phyloP scores from a whole-genome alignment of 2,888 invertebrate species.

The Xiphydria camelus region DNA sequence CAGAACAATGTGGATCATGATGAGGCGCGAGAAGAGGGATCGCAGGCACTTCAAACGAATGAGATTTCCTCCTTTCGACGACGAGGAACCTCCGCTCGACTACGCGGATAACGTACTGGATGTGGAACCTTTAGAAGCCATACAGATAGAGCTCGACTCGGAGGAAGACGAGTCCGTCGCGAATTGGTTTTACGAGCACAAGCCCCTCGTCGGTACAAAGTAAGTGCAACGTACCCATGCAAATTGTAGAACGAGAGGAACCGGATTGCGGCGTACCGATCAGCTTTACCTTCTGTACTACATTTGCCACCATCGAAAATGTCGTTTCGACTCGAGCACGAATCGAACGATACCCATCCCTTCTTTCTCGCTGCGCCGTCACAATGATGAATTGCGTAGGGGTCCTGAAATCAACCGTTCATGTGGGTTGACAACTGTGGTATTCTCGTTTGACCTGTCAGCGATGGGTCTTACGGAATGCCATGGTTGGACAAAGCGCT shows the following conservation, averaged over 20 bases:
- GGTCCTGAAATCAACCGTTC: constrained; percentile 56
- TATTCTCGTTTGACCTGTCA: constrained; percentile 37
- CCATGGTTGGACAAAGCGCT: constrained; percentile 48
- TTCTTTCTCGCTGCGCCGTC: too few relatives aligned
- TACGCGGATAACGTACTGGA: constrained; percentile 99
- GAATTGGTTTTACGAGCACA: constrained; percentile 99
- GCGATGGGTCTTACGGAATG: constrained; percentile 37
- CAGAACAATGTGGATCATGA: constrained; percentile 99
- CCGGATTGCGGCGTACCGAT: too few relatives aligned
- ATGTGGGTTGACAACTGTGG: constrained; percentile 49
- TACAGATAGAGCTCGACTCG: constrained; percentile 95
- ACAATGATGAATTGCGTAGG: constrained; percentile 57
- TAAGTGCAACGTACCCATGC: constrained; percentile 54
- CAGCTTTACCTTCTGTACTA: too few relatives aligned
- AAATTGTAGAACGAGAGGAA: background rate
- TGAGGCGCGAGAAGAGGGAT: constrained; percentile 98
- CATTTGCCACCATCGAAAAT: too few relatives aligned
- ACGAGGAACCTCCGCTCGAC: constrained; percentile 98
- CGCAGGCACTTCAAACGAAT: constrained; percentile 98
- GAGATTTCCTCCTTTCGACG: constrained; percentile 99
- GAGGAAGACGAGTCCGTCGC: constrained; percentile 91
- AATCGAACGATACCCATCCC: too few relatives aligned
- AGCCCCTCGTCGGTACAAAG: constrained; percentile 90
- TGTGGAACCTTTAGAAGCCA: constrained; percentile 98
- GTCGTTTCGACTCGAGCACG: too few relatives aligned